Base-by-base conservation (phyloP, 2,797 vertebrate genomes). In the Sparus aurata region DNA sequence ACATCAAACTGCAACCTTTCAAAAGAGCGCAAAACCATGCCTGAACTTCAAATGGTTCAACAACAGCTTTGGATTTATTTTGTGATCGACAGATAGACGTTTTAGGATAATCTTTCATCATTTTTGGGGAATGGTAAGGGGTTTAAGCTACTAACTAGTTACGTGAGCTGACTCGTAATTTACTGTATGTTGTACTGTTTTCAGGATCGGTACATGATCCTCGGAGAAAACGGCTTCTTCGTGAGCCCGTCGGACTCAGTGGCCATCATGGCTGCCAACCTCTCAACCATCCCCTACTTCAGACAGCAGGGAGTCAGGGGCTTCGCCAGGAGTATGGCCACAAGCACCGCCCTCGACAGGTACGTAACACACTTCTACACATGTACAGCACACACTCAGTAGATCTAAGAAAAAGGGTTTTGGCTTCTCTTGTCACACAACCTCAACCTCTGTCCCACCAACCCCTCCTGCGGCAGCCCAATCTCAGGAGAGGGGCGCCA, bases 131-230 rank as follows among this genome's bases (percentile, higher is more conserved):
- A 30, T 30, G 30, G 3, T 30, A 6, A 30, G 30, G 30, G 30
- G 30, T 34, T 5, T 34, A 47, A 52, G 41, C 11, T 17, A 38
- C 20, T 22, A 49, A 45, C 30, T 18, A 22, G 17, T 16, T 67
- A 12, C 18, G 34, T 30, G 5, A 50, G 41, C 8, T 34, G 7
- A 43, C 61, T 70, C 16, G 67, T 30, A 58, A 11, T 49, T 11
- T 15, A 4, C n/a, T 46, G 3, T 55, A 15, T 77, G 15, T 20
- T 80, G 15, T 78, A 4, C 1, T 72, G 12, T 82, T 54, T 25
- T 41, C 91, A 99, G 98, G 98, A 99, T 92, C 97, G 98, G 12
- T 99, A 98, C 80, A 99, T 99, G 98, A 97, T 99, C 87, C 96
- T 99, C 1, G 98, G 98, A 85, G 96, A 98, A 89, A 98, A 97